These are phyloP conservation scores for Amphipyra berbera DNA, from an alignment of 2,888 invertebrate genomes.

Conservation along the genomic window DNA sequence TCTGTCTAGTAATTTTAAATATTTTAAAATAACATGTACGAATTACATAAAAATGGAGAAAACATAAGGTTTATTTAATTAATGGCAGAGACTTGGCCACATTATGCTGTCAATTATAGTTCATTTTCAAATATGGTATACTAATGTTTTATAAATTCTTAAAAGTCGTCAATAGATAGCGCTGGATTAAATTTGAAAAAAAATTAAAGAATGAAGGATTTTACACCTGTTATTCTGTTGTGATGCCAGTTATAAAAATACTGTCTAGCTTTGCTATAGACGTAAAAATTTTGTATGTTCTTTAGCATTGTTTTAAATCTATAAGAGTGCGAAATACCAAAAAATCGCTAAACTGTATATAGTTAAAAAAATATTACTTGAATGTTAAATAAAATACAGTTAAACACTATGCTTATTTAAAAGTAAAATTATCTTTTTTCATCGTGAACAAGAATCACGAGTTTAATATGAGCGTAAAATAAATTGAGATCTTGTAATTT, in stretches of 20 bases:
- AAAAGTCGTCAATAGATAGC: conserved; percentile 57
- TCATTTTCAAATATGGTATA: conserved; percentile 35
- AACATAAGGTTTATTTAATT: neutral
- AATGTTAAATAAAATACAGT: too few relatives aligned
- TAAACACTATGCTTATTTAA: too few relatives aligned
- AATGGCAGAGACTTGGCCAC: conserved; percentile 27
- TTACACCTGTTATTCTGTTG: conserved; percentile 41
- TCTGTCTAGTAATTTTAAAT: neutral
- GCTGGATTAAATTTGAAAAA: conserved; percentile 6
- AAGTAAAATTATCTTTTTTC: too few relatives aligned
- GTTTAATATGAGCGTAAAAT: too few relatives aligned
- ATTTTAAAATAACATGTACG: rapidly evolving
- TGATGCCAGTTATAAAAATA: conserved; percentile 41
- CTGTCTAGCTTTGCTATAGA: neutral
- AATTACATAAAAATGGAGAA: rapidly evolving
- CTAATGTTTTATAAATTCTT: conserved; percentile 14
- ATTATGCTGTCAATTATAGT: conserved; percentile 3
- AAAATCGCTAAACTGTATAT: too few relatives aligned
- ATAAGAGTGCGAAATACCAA: neutral
- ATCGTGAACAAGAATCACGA: too few relatives aligned
- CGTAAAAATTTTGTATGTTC: neutral
- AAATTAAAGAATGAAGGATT: conserved; percentile 43
- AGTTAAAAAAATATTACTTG: too few relatives aligned
- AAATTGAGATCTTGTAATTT: too few relatives aligned
- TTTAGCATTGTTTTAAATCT: conserved; percentile 17